Evolutionary conservation across 2,888 invertebrate species (phyloP).

Genomic region (Cordilura impudica): DNA sequence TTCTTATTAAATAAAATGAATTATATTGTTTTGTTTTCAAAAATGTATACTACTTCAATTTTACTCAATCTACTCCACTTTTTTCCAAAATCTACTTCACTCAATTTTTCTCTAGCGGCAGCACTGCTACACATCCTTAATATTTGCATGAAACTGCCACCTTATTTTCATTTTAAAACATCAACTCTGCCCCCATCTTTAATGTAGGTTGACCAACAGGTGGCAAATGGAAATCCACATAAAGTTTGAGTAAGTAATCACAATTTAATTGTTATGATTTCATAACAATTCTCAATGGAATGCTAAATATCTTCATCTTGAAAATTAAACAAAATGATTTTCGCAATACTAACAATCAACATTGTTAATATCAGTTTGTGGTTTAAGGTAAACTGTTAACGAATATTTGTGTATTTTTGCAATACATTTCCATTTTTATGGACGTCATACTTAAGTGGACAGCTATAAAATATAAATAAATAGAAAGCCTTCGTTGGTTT

Average conservation of each 20-base stretch:
- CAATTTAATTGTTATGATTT: slow-evolving; percentile 44
- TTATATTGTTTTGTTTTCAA: slow-evolving; percentile 9
- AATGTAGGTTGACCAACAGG: no score
- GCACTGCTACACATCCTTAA: no score
- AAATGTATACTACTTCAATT: slow-evolving; percentile 15
- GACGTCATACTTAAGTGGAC: neutral
- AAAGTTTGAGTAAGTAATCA: slow-evolving; percentile 37
- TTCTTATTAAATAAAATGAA: slow-evolving; percentile 9
- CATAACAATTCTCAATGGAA: slow-evolving; percentile 34
- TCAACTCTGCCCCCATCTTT: no score
- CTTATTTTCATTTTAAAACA: no score
- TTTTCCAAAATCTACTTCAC: no score
- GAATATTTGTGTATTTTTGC: neutral
- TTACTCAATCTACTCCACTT: slow-evolving; percentile 1
- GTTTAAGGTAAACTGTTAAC: neutral
- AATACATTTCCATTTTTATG: neutral
- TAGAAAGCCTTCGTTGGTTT: neutral
- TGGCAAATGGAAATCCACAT: no score
- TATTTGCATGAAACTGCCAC: no score
- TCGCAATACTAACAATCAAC: neutral
- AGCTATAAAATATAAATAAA: neutral
- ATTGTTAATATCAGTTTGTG: neutral
- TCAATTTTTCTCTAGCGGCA: no score
- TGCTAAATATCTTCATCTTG: neutral
- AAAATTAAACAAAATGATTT: slow-evolving; percentile 3